Evolutionary conservation across 1,140 invertebrate genomes (phyloP).

Genomic region (Oryzaephilus surinamensis): DNA sequence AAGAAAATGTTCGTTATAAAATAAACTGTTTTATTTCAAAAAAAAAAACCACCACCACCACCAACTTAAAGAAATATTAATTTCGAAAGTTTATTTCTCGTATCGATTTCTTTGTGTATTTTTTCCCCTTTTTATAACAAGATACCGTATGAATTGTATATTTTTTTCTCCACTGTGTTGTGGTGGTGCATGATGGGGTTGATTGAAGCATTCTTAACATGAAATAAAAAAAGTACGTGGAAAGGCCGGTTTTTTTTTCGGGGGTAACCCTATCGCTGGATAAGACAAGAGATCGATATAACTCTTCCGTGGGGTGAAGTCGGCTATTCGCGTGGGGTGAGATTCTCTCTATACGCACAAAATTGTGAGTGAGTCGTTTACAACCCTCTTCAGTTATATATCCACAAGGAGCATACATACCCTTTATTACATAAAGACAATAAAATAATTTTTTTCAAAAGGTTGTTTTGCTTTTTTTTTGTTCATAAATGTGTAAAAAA

Average conservation of each 20-base stretch:
- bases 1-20: constrained; percentile 33
- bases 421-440: no score
- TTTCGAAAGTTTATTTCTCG: constrained; percentile 8
- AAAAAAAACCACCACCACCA: not conserved
- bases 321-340: constrained; percentile 27
- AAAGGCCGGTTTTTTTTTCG: no score
- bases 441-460: no score
- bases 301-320: constrained; percentile 37
- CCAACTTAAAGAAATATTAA: no score
- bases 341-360: constrained; percentile 11
- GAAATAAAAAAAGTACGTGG: constrained; percentile 17
- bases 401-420: not conserved
- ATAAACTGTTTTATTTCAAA: constrained; percentile 22
- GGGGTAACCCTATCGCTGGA: constrained; percentile 37
- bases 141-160: no score
- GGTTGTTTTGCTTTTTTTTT: not conserved
- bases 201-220: constrained; percentile 11
- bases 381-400: no score
- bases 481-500: no score
- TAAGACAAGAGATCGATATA: constrained; percentile 38
- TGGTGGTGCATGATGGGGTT: no score
- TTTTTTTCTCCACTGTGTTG: no score
- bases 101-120: no score
- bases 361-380: no score
- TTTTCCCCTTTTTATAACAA: no score